Base-by-base conservation (phyloP, 1,140 invertebrate species). In the Eciton burchellii region DNA sequence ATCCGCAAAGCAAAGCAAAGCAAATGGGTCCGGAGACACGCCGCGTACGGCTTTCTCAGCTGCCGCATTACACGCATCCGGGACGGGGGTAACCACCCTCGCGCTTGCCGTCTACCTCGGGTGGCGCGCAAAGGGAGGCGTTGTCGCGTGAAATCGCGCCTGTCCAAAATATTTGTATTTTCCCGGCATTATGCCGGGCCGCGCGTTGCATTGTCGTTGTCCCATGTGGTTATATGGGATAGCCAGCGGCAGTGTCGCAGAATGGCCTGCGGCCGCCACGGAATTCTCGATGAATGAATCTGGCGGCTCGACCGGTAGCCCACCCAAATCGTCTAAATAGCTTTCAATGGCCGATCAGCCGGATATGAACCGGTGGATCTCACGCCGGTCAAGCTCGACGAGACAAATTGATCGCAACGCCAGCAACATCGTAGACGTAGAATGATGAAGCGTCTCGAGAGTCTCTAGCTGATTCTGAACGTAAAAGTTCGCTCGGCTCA, bases 131-230 rank as follows among this genome's bases (percentile, higher is more conserved):
- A 71, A 82, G 79, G 79, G 49, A 66, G 81, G 88, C 77, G 83
- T 84, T 72, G 72, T 82, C 87, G 88, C 88, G 89, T 90, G 88
- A 90, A 90, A 89, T 89, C 85, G 79, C 81, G 83, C 56, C 82
- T 77, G 81, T 68, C 84, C 82, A 89, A 90, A 89, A 90, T 90
- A 90, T 90, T 89, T 89, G 87, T 88, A 86, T 85, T 82, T 88
- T 86, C 47, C 66, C 68, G 57, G 59, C 77, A 87, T 87, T 88
- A 87, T 87, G 62, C 41, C 68, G 73, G 62, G 47, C 68, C 82
- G 65, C 84, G 72, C 41, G 43, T n/a, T n/a, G 65, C 57, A 81
- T 89, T 89, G 88, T 85, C 21, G 68, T 41, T 16, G 26, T 21
- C 45, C 54, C 68, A 60, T 84, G 81, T 82, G 81, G 60, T 66